These are phyloP conservation scores for Psophia crepitans DNA, from an alignment of 2,113 vertebrate genomes.

Conservation along the genomic window DNA sequence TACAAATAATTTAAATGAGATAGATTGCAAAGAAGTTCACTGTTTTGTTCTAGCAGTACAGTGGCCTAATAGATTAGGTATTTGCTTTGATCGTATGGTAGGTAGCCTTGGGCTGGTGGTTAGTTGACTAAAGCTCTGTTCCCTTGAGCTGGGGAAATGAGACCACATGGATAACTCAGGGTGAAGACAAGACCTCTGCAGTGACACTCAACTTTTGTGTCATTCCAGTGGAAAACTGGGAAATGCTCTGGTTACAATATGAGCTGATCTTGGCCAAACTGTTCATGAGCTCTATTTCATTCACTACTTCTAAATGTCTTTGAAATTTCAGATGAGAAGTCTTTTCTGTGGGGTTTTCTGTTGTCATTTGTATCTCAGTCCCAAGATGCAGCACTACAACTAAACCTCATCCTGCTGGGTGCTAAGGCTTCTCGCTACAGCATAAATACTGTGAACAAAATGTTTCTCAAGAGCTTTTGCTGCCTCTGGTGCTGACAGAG, in stretches of 20 bases:
- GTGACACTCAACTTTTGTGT: neutral
- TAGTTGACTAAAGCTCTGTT: neutral
- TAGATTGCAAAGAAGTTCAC: neutral
- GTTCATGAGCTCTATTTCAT: neutral
- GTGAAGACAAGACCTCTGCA: neutral
- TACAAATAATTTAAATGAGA: neutral
- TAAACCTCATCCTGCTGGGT: neutral
- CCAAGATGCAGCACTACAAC: neutral
- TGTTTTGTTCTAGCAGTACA: neutral
- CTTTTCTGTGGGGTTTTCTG: neutral
- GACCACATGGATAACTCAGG: neutral
- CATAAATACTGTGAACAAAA: neutral
- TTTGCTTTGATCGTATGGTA: neutral
- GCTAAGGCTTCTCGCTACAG: neutral
- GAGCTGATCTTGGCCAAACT: neutral
- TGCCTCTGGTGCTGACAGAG: neutral
- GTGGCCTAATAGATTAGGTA: neutral
- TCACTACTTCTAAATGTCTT: neutral
- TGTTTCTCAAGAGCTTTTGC: neutral
- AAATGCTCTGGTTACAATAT: neutral
- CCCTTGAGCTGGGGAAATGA: neutral
- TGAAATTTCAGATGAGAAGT: neutral
- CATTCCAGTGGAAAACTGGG: neutral
- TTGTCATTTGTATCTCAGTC: neutral
- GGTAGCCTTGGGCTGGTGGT: neutral